These are phyloP conservation scores for Pangasianodon hypophthalmus DNA, from an alignment of 2,113 vertebrate genomes.

Conservation along the genomic window DNA sequence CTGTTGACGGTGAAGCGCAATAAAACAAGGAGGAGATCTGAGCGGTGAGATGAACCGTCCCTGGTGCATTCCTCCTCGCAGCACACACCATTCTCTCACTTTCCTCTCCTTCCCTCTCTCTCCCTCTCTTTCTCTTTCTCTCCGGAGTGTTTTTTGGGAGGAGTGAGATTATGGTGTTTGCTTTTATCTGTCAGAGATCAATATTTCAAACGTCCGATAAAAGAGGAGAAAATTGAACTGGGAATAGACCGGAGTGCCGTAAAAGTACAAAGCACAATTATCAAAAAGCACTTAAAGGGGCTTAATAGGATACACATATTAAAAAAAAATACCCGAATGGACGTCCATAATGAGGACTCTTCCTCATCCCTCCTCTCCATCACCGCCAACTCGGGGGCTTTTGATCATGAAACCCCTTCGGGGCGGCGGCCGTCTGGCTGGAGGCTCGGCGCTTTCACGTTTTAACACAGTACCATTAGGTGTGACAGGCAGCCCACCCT, in stretches of 20 bases:
- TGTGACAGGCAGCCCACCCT: slow-evolving; percentile 90
- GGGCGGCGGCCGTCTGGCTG: slow-evolving; percentile 65
- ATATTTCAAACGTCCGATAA: slow-evolving; percentile 99
- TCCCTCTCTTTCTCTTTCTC: slow-evolving; percentile 85
- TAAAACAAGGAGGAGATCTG: slow-evolving; percentile 88
- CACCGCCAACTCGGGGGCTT: slow-evolving; percentile 69
- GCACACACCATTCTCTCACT: slow-evolving; percentile 75
- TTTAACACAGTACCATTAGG: slow-evolving; percentile 84
- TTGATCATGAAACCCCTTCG: slow-evolving; percentile 85
- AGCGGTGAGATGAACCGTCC: slow-evolving; percentile 81
- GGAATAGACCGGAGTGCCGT: slow-evolving; percentile 99
- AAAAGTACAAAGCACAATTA: slow-evolving; percentile 99
- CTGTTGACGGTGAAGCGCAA: slow-evolving; percentile 93
- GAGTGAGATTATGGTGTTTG: slow-evolving; percentile 99
- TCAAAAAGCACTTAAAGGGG: slow-evolving; percentile 99
- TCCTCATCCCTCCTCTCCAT: slow-evolving; percentile 61
- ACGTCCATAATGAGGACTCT: slow-evolving; percentile 93
- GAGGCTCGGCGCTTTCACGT: slow-evolving; percentile 76
- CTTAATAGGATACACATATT: slow-evolving; percentile 99
- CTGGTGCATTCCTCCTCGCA: slow-evolving; percentile 78
- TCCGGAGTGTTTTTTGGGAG: slow-evolving; percentile 68
- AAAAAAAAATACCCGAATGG: slow-evolving; percentile 99
- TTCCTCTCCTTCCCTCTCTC: slow-evolving; percentile 41
- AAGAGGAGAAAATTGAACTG: slow-evolving; percentile 99
- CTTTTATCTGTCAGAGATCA: slow-evolving; percentile 99